Conservation (phyloP, 2,113 vertebrate genomes). For the Alligator mississippiensis region DNA sequence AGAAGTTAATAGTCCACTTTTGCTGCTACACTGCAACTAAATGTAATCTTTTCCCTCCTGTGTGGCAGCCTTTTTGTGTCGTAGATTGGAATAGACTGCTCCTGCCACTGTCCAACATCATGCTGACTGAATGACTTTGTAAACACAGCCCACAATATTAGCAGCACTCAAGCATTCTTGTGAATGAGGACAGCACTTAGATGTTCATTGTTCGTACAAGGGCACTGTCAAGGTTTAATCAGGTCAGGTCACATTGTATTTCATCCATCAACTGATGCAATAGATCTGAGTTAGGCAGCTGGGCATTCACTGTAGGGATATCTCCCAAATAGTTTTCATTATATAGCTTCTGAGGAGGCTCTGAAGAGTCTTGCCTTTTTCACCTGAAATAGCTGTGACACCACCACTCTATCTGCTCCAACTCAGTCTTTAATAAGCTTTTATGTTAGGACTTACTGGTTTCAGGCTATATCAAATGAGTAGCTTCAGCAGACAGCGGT, state of each 20-base stretch:
- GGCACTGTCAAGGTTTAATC: conserved; percentile 45
- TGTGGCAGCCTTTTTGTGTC: conserved; percentile 37
- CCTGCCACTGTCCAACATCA: neutral
- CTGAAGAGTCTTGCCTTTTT: conserved; percentile 64
- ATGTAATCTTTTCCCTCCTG: conserved; percentile 54
- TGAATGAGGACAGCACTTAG: neutral
- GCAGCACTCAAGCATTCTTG: neutral
- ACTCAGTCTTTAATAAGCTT: conserved; percentile 65
- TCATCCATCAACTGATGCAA: conserved; percentile 48
- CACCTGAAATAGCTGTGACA: conserved; percentile 44
- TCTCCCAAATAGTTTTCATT: conserved; percentile 72
- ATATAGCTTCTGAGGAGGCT: conserved; percentile 41
- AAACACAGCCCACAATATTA: conserved; percentile 33
- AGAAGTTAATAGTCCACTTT: conserved; percentile 62
- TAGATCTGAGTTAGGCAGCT: conserved; percentile 52
- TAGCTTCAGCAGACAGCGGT: conserved; percentile 24
- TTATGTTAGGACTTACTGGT: conserved; percentile 46
- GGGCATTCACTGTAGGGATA: neutral
- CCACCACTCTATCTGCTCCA: conserved; percentile 61
- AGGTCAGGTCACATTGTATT: conserved; percentile 64
- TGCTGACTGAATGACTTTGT: conserved; percentile 24
- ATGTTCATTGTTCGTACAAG: neutral
- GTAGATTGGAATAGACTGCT: conserved; percentile 40
- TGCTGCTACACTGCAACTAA: neutral
- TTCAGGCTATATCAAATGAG: conserved; percentile 43